Evolutionary conservation across 2,113 vertebrate species (phyloP).

Genomic region (Opisthocomus hoazin): DNA sequence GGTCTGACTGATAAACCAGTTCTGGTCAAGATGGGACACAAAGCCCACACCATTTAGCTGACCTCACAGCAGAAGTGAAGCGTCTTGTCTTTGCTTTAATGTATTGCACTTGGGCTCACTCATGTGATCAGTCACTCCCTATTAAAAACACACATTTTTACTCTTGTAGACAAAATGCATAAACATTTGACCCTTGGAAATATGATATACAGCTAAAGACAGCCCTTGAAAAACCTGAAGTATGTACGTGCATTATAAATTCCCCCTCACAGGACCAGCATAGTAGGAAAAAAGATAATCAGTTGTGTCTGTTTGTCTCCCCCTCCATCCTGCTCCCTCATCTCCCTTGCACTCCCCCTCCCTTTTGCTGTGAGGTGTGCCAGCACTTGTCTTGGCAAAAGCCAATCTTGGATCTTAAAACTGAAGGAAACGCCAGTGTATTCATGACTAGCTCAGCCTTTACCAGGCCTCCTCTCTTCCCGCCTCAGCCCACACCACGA

Average conservation of each 20-base stretch:
- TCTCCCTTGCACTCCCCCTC: not conserved
- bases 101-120: not conserved
- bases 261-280: not conserved
- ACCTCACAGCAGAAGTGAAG: not conserved
- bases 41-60: not conserved
- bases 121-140: not conserved
- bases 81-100: not conserved
- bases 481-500: not conserved
- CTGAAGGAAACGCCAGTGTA: not conserved
- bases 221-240: not conserved
- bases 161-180: not conserved
- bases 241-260: not conserved
- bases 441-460: not conserved
- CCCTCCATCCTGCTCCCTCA: not conserved
- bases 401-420: not conserved
- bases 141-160: constrained; percentile 14
- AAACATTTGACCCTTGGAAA: constrained; percentile 42
- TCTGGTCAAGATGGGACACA: not conserved
- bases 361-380: not conserved
- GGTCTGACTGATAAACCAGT: not conserved
- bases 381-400: constrained; percentile 54
- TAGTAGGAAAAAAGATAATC: not conserved
- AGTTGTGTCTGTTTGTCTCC: not conserved
- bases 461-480: not conserved
- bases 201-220: constrained; percentile 7